These are phyloP conservation scores for Micromussa lordhowensis DNA, from an alignment of 92 coral and sea anemone species.

Conservation along the genomic window DNA sequence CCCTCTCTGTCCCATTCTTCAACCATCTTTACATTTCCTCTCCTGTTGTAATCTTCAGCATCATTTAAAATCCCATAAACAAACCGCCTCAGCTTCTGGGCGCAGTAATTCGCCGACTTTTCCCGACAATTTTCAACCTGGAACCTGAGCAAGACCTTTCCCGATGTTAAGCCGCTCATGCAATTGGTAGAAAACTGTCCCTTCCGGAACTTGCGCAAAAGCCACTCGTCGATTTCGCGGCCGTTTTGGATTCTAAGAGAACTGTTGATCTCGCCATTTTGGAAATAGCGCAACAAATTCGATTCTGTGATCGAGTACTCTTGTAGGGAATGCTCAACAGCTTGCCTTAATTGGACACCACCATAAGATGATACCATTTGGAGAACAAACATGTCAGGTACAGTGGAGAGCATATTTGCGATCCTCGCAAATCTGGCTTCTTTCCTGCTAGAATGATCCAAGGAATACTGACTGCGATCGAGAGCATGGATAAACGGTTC, in stretches of 20 bases:
- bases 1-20: conserved; percentile 61
- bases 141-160: conserved; percentile 58
- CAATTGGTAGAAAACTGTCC: conserved; percentile 67
- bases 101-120: not conserved
- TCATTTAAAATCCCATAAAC: not conserved
- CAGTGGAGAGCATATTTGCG: conserved; percentile 59
- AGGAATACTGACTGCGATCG: conserved; percentile 17
- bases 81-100: not conserved
- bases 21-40: not conserved
- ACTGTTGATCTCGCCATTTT: conserved; percentile 35
- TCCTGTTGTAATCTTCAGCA: not conserved
- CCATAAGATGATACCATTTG: not conserved
- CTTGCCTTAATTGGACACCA: conserved; percentile 30
- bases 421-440: conserved; percentile 49
- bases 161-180: conserved; percentile 54
- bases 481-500: conserved; percentile 65
- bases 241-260: conserved; percentile 39
- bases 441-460: conserved; percentile 22
- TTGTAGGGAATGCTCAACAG: conserved; percentile 68
- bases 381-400: not conserved
- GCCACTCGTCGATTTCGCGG: conserved; percentile 58
- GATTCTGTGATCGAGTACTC: conserved; percentile 67
- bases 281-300: conserved; percentile 61
- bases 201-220: conserved; percentile 60
- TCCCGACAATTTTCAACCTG: not conserved